Base-by-base conservation (phyloP, 2,113 vertebrate genomes). In the Scopus umbretta region DNA sequence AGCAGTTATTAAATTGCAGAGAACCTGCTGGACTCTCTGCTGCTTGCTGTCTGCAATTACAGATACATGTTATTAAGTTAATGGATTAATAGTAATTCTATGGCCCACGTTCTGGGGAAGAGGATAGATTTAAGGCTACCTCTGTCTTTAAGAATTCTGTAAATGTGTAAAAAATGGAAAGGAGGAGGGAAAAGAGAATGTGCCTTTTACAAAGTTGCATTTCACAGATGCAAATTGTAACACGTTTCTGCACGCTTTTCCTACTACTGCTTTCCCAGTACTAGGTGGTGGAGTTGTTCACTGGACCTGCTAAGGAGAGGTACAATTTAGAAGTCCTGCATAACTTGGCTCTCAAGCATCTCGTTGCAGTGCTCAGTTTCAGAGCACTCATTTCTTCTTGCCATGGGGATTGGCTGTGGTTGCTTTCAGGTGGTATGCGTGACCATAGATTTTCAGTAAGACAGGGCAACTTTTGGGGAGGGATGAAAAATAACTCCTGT, bases 351-450 rank as follows among this genome's bases (percentile, higher is more conserved):
- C 32, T 79, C 16, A 6, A 47, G 23, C 10, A 25, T 40, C 30
- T n/a, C 40, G 5, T 16, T 62, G 53, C n/a, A 53, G 9, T 8
- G 47, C 16, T 72, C 1, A 0, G 13, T 56, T 78, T 91, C 34
- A 52, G 82, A 88, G 76, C 17, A 5, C 6, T 38, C 14, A 3
- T 32, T 83, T 38, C 27, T 63, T 29, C 34, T 55, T 89, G 34
- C 21, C 3, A 0, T 2, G 26, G 18, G 16, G 29, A 14, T 15
- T 43, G n/a, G 30, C 70, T 1, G 0, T 27, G 43, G 19, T 16
- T 81, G 36, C 56, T 88, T 59, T 40, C 73, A 34, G 65, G 73
- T 52, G 53, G 14, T 11, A 6, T 1, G 9, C 40, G 49, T 91
- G 73, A 76, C 10, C 2, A 7, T 17, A 32, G 23, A 5, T 32